Base-by-base conservation (phyloP, 2,888 invertebrate species). In the Agriopis leucophaearia region DNA sequence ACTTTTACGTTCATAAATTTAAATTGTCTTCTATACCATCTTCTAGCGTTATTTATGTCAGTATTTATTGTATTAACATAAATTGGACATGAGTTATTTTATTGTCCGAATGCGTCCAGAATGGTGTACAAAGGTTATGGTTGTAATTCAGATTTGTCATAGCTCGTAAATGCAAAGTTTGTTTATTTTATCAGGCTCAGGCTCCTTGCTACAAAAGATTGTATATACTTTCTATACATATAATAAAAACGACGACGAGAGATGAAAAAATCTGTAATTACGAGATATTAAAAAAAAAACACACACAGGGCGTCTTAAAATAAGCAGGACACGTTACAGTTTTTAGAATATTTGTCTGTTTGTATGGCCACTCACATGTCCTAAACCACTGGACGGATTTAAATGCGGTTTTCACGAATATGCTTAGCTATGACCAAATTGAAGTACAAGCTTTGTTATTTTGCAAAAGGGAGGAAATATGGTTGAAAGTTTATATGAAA, bases 51-150 rank as follows among this genome's bases (percentile, higher is more conserved):
- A 93, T 94, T 94, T 93, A 94, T 93, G 90, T 87, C 81, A 88
- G 87, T 92, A 92, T 94, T 93, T 94, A 94, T 93, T 90, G 89
- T 92, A 94, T 92, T 93, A 94, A 93, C 92, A 94, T 94, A 93
- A 94, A 93, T 93, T 94, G 92, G 90, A 91, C 93, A 85, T 93
- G 93, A 93, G 90, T 94, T 93, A 94, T 94, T 93, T 94, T 92
- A 94, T 90, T 90, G 85, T 78, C 85, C 81, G 85, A 92, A 89
- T 89, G 90, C 89, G 83, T 81, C 83, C 88, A 86, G 89, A 87
- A 87, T 83, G 83, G 77, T 84, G 89, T 86, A 89, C 88, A 90
- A 89, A 90, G 90, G 87, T 91, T 90, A 90, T 89, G 88, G 88
- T 89, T 86, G 90, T 91, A 87, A 88, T 87, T 91, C 87, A 84